These are phyloP conservation scores for Spisula solida DNA, from an alignment of 2,888 invertebrate species.

Conservation along the genomic window DNA sequence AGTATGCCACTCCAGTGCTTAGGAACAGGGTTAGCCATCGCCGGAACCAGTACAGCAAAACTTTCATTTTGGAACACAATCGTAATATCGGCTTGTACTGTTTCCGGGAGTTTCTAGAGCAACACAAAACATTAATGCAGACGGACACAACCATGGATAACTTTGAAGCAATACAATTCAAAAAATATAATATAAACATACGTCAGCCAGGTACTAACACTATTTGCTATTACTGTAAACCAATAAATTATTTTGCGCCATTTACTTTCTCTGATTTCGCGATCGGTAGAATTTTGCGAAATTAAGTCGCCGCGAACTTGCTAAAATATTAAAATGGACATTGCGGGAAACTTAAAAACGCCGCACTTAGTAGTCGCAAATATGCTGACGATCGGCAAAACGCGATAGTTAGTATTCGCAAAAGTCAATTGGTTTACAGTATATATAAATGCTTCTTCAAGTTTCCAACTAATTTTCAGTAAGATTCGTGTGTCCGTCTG, in stretches of 20 bases:
- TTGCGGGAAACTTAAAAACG: too few relatives aligned
- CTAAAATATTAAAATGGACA: too few relatives aligned
- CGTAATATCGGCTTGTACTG: background rate
- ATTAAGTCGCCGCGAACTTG: too few relatives aligned
- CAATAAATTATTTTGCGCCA: too few relatives aligned
- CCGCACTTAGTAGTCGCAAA: too few relatives aligned
- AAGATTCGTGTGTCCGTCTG: conserved; percentile 19
- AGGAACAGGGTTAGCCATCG: conserved; percentile 27
- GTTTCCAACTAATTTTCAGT: background rate
- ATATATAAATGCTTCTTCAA: background rate
- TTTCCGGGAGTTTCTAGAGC: conserved; percentile 49
- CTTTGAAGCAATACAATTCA: background rate
- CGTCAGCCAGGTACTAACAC: background rate
- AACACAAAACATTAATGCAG: conserved; percentile 54
- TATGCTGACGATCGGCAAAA: too few relatives aligned
- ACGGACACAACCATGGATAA: background rate
- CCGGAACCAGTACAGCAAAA: conserved; percentile 25
- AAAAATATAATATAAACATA: background rate
- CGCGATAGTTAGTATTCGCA: too few relatives aligned
- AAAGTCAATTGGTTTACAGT: too few relatives aligned
- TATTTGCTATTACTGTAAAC: background rate
- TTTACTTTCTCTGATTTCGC: too few relatives aligned
- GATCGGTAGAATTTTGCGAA: too few relatives aligned
- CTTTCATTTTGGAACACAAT: background rate
- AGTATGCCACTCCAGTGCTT: conserved; percentile 53